phyloP scores from a whole-genome alignment of 2,797 vertebrate genomes.

The Sphenopsis melanotis region DNA sequence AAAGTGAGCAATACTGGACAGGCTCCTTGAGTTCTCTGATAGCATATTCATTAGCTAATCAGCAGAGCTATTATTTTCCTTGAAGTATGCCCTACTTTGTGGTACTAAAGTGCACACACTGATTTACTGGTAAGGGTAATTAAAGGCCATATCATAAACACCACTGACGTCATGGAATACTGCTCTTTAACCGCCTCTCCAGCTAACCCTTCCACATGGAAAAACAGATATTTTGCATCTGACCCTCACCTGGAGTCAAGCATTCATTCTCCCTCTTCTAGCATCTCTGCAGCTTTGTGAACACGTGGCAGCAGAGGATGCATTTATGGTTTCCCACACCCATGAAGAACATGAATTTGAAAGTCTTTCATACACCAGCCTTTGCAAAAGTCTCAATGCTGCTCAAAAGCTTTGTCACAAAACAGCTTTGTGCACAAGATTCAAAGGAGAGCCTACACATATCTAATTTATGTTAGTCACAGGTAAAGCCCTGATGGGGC shows the following conservation, averaged over 20 bases:
- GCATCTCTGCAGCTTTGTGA: neutral
- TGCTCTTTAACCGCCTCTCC: slow-evolving; percentile 19
- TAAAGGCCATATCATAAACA: slow-evolving; percentile 46
- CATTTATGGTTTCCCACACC: neutral
- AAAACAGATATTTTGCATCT: neutral
- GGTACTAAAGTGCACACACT: slow-evolving; percentile 37
- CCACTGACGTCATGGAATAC: slow-evolving; percentile 37
- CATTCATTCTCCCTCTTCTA: neutral
- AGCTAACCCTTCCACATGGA: slow-evolving; percentile 28
- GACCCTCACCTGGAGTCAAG: neutral
- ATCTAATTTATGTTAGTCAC: neutral
- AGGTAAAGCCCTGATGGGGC: neutral
- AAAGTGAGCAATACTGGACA: neutral
- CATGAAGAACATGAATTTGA: neutral
- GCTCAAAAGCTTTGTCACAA: neutral
- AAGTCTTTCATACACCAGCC: neutral
- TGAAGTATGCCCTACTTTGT: slow-evolving; percentile 29
- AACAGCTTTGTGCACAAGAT: neutral
- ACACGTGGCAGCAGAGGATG: neutral
- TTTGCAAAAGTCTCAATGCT: neutral
- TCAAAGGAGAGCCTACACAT: neutral
- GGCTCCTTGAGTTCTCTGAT: neutral
- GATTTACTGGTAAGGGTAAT: slow-evolving; percentile 42
- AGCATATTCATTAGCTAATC: slow-evolving; percentile 33
- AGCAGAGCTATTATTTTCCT: slow-evolving; percentile 11